Conservation (phyloP, 2,797 vertebrate genomes). For the Pteropus rufus region DNA sequence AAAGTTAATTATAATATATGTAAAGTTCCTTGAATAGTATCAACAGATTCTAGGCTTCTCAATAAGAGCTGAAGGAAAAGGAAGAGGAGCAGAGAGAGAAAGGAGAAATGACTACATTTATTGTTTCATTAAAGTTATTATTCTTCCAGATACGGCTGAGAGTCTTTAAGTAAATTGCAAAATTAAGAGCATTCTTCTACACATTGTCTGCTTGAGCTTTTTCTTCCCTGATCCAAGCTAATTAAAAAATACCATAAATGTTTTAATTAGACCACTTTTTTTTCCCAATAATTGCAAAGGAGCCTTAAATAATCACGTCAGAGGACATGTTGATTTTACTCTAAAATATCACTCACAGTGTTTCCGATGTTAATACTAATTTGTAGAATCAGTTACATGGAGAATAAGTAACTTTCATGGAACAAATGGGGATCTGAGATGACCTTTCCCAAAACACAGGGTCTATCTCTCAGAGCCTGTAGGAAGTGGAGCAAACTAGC, state of each 20-base stretch:
- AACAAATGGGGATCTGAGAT: conserved; percentile 61
- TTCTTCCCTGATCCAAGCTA: neutral
- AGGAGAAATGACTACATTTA: neutral
- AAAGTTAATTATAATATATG: neutral
- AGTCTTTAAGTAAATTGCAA: neutral
- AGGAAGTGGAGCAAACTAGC: conserved; percentile 58
- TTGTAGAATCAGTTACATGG: neutral
- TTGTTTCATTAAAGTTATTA: neutral
- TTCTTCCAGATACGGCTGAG: neutral
- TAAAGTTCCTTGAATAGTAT: neutral
- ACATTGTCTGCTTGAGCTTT: neutral
- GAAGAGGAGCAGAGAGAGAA: neutral
- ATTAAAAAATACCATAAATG: conserved; percentile 52
- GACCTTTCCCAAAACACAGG: neutral
- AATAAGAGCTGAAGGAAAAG: neutral
- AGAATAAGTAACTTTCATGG: neutral
- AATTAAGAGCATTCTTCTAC: neutral
- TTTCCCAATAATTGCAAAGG: neutral
- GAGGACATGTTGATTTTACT: neutral
- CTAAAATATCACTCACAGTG: neutral
- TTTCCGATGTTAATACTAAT: neutral
- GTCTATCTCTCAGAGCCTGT: neutral
- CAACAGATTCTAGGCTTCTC: neutral
- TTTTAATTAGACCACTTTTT: conserved; percentile 34
- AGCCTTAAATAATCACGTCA: neutral